These are phyloP conservation scores for Danio kyathit DNA, from an alignment of 2,797 vertebrate species.

Conservation along the genomic window DNA sequence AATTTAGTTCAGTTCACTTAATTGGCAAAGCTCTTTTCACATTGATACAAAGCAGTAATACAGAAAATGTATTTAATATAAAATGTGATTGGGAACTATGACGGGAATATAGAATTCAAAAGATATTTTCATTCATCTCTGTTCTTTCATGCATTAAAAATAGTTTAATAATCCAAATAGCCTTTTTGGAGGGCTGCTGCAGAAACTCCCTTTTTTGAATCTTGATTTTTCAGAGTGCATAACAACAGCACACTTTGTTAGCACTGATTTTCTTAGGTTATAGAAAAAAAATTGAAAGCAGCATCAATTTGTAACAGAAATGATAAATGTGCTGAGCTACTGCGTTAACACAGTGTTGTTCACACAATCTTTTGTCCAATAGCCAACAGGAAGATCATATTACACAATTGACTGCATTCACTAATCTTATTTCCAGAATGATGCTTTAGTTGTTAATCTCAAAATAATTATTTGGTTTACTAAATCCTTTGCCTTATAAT, in stretches of 20 bases:
- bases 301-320: neutral
- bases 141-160: too few relatives aligned
- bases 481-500: neutral
- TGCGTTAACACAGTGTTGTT: neutral
- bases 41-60: too few relatives aligned
- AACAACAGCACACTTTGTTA: neutral
- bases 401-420: neutral
- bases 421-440: neutral
- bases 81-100: too few relatives aligned
- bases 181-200: too few relatives aligned
- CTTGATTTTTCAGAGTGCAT: too few relatives aligned
- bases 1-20: too few relatives aligned
- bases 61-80: too few relatives aligned
- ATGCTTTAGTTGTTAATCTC: neutral
- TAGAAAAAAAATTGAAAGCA: neutral
- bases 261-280: neutral
- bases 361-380: neutral
- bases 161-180: too few relatives aligned
- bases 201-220: too few relatives aligned
- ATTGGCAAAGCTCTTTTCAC: too few relatives aligned
- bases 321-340: neutral
- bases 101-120: too few relatives aligned
- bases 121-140: too few relatives aligned
- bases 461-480: neutral
- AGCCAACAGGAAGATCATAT: neutral